phyloP scores from a whole-genome alignment of 2,113 vertebrate species.

The Ifrita kowaldi region DNA sequence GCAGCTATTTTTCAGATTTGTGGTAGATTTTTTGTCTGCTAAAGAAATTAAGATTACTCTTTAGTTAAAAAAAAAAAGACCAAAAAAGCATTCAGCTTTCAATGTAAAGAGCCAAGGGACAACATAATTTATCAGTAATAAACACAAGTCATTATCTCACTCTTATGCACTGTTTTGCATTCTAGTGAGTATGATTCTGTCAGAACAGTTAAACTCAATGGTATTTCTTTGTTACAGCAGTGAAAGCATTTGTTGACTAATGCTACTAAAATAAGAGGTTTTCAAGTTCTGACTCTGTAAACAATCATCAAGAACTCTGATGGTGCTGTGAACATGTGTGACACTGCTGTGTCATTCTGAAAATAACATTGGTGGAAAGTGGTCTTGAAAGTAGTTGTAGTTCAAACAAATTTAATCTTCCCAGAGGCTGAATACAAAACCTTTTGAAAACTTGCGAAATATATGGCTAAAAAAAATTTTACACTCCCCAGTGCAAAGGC shows the following conservation, averaged over 20 bases:
- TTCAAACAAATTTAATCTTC: not conserved
- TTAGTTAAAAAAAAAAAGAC: not conserved
- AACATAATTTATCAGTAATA: not conserved
- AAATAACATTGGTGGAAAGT: not conserved
- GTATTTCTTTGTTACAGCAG: not conserved
- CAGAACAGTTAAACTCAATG: not conserved
- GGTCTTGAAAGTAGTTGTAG: not conserved
- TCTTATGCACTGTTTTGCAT: fast-evolving
- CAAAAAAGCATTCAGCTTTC: not conserved
- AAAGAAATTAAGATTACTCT: not conserved
- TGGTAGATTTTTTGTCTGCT: not conserved
- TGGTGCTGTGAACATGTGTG: not conserved
- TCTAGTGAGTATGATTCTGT: not conserved
- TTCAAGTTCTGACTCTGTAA: not conserved
- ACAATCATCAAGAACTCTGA: not conserved
- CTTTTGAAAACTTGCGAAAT: not conserved
- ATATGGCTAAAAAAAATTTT: not conserved
- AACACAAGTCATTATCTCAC: not conserved
- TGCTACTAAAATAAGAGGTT: not conserved
- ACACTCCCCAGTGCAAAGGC: not conserved
- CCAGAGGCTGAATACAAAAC: not conserved
- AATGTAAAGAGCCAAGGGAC: not conserved
- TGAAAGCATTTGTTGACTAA: not conserved
- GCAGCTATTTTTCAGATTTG: not conserved
- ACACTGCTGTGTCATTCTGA: not conserved